These are phyloP conservation scores for Tetrax tetrax DNA, from an alignment of 2,113 vertebrate genomes.

Conservation along the genomic window DNA sequence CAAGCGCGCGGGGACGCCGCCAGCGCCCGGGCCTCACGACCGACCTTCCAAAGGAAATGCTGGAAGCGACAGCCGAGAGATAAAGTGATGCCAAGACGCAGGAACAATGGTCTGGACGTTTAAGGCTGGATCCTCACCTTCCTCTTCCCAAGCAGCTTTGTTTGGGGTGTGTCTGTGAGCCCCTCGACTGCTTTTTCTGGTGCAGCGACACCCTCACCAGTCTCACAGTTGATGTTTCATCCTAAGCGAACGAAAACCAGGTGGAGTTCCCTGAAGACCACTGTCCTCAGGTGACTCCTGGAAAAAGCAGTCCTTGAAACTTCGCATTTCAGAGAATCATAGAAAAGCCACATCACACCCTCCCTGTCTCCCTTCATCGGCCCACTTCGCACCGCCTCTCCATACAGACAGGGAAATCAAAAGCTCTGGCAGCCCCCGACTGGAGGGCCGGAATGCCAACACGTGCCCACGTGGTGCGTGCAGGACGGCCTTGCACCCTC, in stretches of 20 bases:
- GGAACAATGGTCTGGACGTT: neutral
- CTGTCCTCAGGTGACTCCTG: neutral
- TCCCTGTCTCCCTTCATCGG: neutral
- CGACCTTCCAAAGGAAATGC: neutral
- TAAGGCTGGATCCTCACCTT: neutral
- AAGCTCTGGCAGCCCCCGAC: neutral
- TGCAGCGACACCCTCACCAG: neutral
- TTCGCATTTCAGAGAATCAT: neutral
- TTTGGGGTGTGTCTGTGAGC: neutral
- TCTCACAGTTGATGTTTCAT: neutral
- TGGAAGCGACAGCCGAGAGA: neutral
- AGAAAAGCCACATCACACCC: neutral
- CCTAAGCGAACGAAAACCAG: neutral
- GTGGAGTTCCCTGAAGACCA: neutral
- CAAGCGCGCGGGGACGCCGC: neutral
- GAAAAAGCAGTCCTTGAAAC: neutral
- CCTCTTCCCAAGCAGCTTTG: neutral
- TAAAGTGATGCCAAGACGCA: neutral
- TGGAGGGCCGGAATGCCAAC: neutral
- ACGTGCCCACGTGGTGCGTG: no score
- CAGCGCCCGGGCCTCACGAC: neutral
- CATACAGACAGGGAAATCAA: neutral
- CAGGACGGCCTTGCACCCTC: no score
- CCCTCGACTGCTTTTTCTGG: neutral
- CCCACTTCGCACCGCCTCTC: neutral